Evolutionary conservation across 92 coral and sea anemone genomes (phyloP).

Genomic region (Scolanthus callimorphus): DNA sequence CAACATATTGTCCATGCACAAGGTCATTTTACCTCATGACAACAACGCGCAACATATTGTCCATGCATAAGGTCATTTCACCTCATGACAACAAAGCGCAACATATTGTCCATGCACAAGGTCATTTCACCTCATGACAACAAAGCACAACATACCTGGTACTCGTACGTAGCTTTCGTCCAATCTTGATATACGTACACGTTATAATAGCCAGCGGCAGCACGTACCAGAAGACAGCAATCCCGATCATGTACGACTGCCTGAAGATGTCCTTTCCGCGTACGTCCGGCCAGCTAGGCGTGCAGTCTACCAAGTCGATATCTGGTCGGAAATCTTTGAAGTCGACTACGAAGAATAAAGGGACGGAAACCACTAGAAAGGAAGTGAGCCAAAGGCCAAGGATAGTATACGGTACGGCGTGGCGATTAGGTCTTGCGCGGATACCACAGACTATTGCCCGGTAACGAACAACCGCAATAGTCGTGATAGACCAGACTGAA

Average conservation of each 20-base stretch:
- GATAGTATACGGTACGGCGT: neutral
- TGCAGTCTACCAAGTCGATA: neutral
- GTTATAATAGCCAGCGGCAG: neutral
- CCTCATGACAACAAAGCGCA: no score
- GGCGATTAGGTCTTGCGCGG: neutral
- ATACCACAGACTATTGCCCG: neutral
- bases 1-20: no score
- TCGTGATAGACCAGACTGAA: neutral
- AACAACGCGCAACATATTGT: no score
- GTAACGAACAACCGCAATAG: neutral
- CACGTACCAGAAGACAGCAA: neutral
- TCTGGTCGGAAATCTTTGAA: neutral
- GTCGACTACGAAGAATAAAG: neutral
- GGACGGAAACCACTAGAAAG: neutral
- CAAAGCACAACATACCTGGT: no score
- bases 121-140: no score
- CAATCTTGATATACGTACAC: neutral
- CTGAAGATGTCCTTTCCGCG: neutral
- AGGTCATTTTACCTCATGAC: no score
- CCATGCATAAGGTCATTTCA: no score
- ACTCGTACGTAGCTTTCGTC: slow-evolving; percentile 36
- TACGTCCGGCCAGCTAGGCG: neutral
- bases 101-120: no score
- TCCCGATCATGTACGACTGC: neutral
- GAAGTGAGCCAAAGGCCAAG: no score